phyloP scores from a whole-genome alignment of 2,888 invertebrate genomes.

The Hirudinaria manillensis region DNA sequence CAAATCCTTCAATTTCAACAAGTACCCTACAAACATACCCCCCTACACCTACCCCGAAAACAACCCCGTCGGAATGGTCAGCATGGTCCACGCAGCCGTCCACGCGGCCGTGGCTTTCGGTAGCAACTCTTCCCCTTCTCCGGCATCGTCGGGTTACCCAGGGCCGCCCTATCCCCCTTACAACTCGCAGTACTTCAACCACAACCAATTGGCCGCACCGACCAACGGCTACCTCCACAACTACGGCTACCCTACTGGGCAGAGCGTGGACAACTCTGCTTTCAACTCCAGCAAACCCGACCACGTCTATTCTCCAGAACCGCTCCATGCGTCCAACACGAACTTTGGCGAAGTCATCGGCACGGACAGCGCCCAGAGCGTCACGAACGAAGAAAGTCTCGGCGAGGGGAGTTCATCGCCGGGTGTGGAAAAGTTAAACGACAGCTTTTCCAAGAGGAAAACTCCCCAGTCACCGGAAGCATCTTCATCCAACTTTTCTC shows the following conservation, averaged over 20 bases:
- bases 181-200: slow-evolving; percentile 2
- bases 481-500: background rate
- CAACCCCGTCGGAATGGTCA: background rate
- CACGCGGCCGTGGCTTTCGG: slow-evolving; percentile 9
- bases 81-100: background rate
- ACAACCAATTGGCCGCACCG: slow-evolving; percentile 3
- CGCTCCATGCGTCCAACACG: background rate
- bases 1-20: background rate
- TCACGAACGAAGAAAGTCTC: background rate
- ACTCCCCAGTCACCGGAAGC: background rate
- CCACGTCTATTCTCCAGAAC: background rate
- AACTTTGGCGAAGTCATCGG: background rate
- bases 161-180: background rate
- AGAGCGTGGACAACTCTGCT: background rate
- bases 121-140: slow-evolving; percentile 13
- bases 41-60: slow-evolving; percentile 8
- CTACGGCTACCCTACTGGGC: slow-evolving; percentile 2
- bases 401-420: background rate
- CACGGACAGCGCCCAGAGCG: background rate
- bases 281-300: background rate
- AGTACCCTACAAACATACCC: background rate
- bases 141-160: background rate
- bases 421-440: background rate
- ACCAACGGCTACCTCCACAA: background rate
- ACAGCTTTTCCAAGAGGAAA: background rate